These are phyloP conservation scores for Achroia grisella DNA, from an alignment of 1,140 invertebrate genomes.

Conservation along the genomic window DNA sequence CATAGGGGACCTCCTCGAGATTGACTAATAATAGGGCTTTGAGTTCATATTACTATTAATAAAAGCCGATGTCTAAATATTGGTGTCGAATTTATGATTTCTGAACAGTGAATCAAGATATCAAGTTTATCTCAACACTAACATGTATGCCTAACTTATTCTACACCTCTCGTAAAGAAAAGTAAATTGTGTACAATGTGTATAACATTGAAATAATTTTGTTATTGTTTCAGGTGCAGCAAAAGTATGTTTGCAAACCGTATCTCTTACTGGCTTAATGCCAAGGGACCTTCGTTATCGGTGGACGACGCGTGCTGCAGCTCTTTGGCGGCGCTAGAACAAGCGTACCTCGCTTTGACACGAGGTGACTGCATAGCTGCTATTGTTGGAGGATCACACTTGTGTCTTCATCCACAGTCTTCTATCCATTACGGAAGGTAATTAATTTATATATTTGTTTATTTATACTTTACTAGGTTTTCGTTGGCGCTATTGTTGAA, in stretches of 20 bases:
- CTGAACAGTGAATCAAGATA: no score
- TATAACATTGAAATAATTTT: background rate
- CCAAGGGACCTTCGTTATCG: constrained; percentile 84
- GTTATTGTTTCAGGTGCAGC: constrained; percentile 74
- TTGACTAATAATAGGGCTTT: no score
- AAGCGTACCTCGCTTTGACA: constrained; percentile 84
- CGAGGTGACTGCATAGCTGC: constrained; percentile 87
- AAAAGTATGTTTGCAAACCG: constrained; percentile 92
- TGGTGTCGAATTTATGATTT: no score
- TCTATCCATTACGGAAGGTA: constrained; percentile 86
- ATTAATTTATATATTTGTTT: constrained; percentile 1
- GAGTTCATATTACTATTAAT: no score
- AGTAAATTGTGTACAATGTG: background rate
- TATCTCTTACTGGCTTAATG: constrained; percentile 83
- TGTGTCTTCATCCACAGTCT: constrained; percentile 86
- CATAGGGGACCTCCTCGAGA: no score
- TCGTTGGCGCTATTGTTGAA: constrained; percentile 89
- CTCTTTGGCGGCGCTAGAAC: constrained; percentile 86
- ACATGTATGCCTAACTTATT: no score
- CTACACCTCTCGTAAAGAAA: no score
- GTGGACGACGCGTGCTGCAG: constrained; percentile 94
- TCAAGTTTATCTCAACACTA: no score
- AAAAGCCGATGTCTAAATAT: no score
- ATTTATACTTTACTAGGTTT: no score
- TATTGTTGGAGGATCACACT: constrained; percentile 87